Percentiles rank a stretch among this genome's conserved stretches.
Conservation (phyloP, 37 sponge, comb jelly and placozoan genomes). For the Chondrosia reniformis region DNA sequence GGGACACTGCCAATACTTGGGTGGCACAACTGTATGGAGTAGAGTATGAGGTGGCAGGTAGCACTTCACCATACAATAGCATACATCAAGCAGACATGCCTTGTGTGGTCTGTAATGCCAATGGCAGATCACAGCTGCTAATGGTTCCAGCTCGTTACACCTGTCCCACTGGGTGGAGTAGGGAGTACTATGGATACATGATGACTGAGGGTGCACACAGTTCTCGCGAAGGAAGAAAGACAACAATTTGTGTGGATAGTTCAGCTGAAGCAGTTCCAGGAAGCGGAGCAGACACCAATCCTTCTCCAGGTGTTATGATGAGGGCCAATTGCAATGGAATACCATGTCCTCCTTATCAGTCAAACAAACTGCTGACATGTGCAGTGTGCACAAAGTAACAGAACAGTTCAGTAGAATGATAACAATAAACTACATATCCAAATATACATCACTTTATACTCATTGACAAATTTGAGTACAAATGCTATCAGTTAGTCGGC, state of each 20-base stretch:
- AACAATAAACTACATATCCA: too few species aligned
- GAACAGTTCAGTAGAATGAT: too few species aligned
- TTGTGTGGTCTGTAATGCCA: constrained; percentile 19
- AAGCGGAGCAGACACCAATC: constrained; percentile 21
- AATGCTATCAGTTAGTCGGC: too few species aligned
- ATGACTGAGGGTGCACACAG: neutral
- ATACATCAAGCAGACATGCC: constrained; percentile 7
- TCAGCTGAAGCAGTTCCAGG: neutral
- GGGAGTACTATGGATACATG: constrained; percentile 28
- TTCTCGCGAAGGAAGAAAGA: neutral
- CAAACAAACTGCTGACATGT: constrained; percentile 5
- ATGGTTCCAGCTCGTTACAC: constrained; percentile 20
- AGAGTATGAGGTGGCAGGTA: constrained; percentile 15
- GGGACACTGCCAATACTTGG: neutral
- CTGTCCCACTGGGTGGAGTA: constrained; percentile 14
- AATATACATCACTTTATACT: too few species aligned
- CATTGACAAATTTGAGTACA: too few species aligned
- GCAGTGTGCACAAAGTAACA: constrained; percentile 34
- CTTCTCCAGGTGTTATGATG: neutral
- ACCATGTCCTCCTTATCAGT: constrained; percentile 12
- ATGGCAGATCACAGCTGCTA: neutral
- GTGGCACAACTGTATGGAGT: neutral
- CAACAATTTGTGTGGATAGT: constrained; percentile 26
- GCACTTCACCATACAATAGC: constrained; percentile 1
- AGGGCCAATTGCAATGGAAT: constrained; percentile 13